Evolutionary conservation across 1,140 invertebrate species (phyloP).

Genomic region (Ptiloglossa arizonensis): DNA sequence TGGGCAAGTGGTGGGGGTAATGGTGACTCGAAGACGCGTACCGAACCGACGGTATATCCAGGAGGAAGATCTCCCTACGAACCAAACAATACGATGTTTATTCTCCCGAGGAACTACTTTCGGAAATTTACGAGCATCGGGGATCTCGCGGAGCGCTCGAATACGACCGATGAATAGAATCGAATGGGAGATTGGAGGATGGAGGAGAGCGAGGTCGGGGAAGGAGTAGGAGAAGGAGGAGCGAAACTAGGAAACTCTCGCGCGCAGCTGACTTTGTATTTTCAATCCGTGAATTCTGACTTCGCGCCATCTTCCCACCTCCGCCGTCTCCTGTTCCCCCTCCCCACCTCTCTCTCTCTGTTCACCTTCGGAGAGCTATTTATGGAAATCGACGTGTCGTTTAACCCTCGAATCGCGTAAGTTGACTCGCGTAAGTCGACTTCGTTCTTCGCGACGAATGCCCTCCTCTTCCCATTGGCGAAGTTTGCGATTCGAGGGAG

Average conservation of each 20-base stretch:
- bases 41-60: not conserved
- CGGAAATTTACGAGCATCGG: slow-evolving; percentile 53
- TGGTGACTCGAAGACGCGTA: slow-evolving; percentile 13
- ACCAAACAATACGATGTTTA: slow-evolving; percentile 60
- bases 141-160: slow-evolving; percentile 22
- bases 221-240: too few relatives aligned
- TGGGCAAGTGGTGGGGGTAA: too few relatives aligned
- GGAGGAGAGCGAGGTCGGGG: not conserved
- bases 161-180: slow-evolving; percentile 55
- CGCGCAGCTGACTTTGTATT: slow-evolving; percentile 13
- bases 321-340: not conserved
- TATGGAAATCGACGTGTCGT: slow-evolving; percentile 22
- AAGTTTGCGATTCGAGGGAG: not conserved
- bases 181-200: too few relatives aligned
- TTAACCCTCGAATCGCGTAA: not conserved
- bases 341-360: not conserved
- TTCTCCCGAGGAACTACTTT: slow-evolving; percentile 52
- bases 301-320: not conserved
- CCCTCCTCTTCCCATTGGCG: not conserved
- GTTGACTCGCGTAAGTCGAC: not conserved
- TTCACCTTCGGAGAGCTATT: not conserved
- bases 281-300: slow-evolving; percentile 33
- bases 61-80: slow-evolving; percentile 16
- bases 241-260: not conserved
- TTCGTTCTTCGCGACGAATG: not conserved